These are phyloP conservation scores for Plagiodera versicolora DNA, from an alignment of 2,888 invertebrate genomes.

Conservation along the genomic window DNA sequence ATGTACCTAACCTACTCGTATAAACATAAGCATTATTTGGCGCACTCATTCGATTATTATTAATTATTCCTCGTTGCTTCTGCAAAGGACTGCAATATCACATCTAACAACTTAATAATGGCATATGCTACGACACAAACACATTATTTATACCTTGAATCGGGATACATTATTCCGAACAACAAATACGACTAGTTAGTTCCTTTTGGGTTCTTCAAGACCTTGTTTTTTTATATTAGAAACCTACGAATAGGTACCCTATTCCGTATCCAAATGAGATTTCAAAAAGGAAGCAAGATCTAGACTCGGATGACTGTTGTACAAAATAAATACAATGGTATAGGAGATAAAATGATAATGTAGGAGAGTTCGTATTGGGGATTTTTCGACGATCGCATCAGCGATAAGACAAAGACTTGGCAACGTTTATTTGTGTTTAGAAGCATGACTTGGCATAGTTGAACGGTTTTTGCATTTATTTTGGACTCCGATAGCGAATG, in stretches of 20 bases:
- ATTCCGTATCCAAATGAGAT: too few species aligned
- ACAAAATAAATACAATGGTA: too few species aligned
- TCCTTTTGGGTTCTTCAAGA: background rate
- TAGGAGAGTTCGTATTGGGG: too few species aligned
- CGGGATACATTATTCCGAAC: too few species aligned
- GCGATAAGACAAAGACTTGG: background rate
- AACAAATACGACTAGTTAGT: too few species aligned
- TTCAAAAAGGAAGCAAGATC: too few species aligned
- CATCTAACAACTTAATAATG: background rate
- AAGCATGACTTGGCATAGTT: background rate
- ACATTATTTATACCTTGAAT: too few species aligned
- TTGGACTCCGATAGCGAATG: background rate
- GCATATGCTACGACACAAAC: background rate
- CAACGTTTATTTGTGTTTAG: background rate
- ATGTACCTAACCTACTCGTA: conserved; percentile 1
- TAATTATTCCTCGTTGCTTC: conserved; percentile 12
- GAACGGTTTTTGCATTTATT: background rate
- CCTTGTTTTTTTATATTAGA: too few species aligned
- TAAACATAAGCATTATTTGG: conserved; percentile 27
- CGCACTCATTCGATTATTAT: conserved; percentile 20
- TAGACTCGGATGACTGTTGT: too few species aligned
- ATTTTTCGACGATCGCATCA: background rate
- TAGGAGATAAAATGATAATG: too few species aligned
- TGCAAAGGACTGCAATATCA: background rate
- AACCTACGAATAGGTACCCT: too few species aligned